Evolutionary conservation across 2,113 vertebrate genomes (phyloP), one percentile per base, ranked within the genome.

Genomic region (Nothocercus nigrocapillus): DNA sequence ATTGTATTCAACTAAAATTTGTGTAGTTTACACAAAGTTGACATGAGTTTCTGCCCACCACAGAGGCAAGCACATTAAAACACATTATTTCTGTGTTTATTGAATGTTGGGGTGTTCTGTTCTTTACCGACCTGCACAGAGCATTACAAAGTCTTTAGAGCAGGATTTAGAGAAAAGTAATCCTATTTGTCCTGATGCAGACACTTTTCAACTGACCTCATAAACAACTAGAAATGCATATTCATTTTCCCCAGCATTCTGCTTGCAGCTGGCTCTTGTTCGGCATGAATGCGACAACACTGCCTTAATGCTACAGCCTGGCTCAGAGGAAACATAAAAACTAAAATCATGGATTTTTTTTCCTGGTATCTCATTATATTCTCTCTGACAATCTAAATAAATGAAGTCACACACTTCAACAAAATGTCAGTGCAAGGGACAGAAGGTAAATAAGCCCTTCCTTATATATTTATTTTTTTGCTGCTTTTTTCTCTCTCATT

Each of bases 331-430:
- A 88, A 83, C 12, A 83, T 13, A 42, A 21, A 75, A 85, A 76
- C 73, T 63, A 38, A 59, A 76, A 47, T 9, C 0, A 32, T 2
- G 34, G 9, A 7, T 45, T 76, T 74, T 22, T 78, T 82, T 72
- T 42, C 51, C 75, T 81, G 76, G 66, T 0, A 2, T 82, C 7
- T 77, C 53, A 51, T 58, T 45, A 94, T 79, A 85, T 88, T 73
- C 84, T 11, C n/a, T 44, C 12, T 95, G 86, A 69, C 80, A 88
- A 13, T 9, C 74, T 81, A 72, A 70, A 77, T 93, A 89, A 59
- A 68, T 27, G 12, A 74, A 85, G 5, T 75, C 78, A 61, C 22
- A 78, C 30, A 44, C 12, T 32, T 51, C 93, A 76, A 78, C 86
- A 62, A 95, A 87, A 77, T 21, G 32, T 9, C 49, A 88, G 9